phyloP scores from a whole-genome alignment of 2,888 invertebrate genomes.

The Julus scanicus region DNA sequence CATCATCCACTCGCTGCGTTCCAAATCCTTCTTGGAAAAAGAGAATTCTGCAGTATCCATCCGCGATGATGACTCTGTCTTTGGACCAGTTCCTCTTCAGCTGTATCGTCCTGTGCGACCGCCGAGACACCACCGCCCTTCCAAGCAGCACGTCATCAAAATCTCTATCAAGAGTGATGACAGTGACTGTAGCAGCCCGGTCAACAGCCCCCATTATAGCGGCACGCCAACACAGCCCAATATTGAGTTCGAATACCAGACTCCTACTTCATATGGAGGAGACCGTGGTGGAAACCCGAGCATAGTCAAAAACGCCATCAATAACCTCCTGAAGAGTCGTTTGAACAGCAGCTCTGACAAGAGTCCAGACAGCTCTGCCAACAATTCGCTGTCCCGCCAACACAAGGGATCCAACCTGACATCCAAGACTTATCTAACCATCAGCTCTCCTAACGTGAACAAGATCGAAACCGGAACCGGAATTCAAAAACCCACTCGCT shows the following conservation, averaged over 20 bases:
- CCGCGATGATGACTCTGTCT: slow-evolving; percentile 55
- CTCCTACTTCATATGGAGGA: not conserved
- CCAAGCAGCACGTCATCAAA: slow-evolving; percentile 56
- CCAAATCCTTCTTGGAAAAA: slow-evolving; percentile 53
- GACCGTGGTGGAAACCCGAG: slow-evolving; percentile 46
- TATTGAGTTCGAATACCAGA: slow-evolving; percentile 23
- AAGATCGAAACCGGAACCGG: slow-evolving; percentile 32
- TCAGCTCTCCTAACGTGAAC: slow-evolving; percentile 55
- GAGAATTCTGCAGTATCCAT: slow-evolving; percentile 54
- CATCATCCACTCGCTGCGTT: slow-evolving; percentile 55
- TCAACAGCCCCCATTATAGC: slow-evolving; percentile 50
- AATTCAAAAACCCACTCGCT: slow-evolving; percentile 20
- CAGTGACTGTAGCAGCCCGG: slow-evolving; percentile 54
- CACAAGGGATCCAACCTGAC: not conserved
- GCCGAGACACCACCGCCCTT: not conserved
- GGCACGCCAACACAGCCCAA: not conserved
- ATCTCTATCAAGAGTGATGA: slow-evolving; percentile 56
- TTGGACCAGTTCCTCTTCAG: slow-evolving; percentile 2
- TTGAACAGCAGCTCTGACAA: slow-evolving; percentile 31
- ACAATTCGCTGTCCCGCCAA: slow-evolving; percentile 51
- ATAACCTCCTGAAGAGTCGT: slow-evolving; percentile 50
- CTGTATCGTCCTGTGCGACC: not conserved
- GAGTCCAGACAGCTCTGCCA: not conserved
- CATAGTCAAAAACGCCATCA: slow-evolving; percentile 56
- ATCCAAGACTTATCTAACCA: slow-evolving; percentile 52